These are phyloP conservation scores for Eupithecia insigniata DNA, from an alignment of 2,888 invertebrate genomes.

Conservation along the genomic window DNA sequence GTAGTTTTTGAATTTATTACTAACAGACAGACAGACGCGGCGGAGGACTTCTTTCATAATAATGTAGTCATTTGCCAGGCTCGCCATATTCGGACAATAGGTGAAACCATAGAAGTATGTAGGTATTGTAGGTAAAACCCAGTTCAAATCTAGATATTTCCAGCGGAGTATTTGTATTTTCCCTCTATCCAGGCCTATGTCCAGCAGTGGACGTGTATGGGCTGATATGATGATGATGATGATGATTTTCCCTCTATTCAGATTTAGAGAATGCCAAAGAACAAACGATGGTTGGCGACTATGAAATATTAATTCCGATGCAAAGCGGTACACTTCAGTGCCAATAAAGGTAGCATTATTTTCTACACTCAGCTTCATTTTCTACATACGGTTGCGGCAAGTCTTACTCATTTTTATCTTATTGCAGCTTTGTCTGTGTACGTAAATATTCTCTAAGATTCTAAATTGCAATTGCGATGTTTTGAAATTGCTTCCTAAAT, in stretches of 20 bases:
- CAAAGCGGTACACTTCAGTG: slow-evolving; percentile 40
- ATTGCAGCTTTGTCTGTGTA: neutral
- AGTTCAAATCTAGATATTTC: neutral
- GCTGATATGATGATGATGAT: no score
- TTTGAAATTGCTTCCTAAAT: neutral
- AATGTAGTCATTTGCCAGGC: neutral
- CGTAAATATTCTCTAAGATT: neutral
- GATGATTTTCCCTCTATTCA: slow-evolving; percentile 15
- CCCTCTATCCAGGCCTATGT: no score
- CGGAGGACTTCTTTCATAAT: no score
- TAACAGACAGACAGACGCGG: no score
- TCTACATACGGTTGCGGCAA: neutral
- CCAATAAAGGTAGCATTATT: slow-evolving; percentile 16
- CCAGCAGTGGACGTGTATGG: no score
- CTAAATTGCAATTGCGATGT: neutral
- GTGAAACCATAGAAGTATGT: neutral
- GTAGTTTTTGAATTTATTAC: no score
- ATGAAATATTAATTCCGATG: slow-evolving; percentile 46
- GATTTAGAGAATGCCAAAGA: slow-evolving; percentile 31
- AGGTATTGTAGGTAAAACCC: neutral
- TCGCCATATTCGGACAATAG: neutral
- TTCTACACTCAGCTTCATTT: neutral
- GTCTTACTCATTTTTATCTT: neutral
- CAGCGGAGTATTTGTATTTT: neutral
- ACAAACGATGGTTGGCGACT: slow-evolving; percentile 37